Evolutionary conservation across 2,797 vertebrate species (phyloP), one percentile per base, ranked within the genome.

Genomic region (Urophycis tenuis): DNA sequence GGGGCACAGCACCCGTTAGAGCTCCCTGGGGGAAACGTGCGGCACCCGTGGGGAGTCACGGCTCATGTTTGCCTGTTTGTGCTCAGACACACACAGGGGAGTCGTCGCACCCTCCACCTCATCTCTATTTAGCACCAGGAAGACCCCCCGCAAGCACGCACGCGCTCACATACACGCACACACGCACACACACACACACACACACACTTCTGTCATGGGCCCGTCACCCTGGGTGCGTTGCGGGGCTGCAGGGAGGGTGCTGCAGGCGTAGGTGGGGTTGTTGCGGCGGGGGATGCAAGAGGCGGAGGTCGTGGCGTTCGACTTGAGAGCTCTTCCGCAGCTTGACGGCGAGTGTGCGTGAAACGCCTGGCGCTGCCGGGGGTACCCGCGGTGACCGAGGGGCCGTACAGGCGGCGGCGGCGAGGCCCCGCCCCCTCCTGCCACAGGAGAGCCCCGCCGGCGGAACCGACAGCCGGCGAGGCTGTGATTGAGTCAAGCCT

Each of bases 1-100:
- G n/a, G n/a, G 87, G 78, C 77, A 90, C 77, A 87, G 60, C 60
- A 67, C 60, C 60, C 60, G 29, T 67, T 67, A 67, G 60, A 67
- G 60, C 60, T 60, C 25, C 60, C 53, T n/a, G 10, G 53, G 53
- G 10, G 53, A n/a, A 25, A 7, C 53, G 2, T n/a, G 10, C 53
- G 10, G 53, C 53, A 60, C 53, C 53, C 53, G n/a, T 60, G 5
- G 22, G 53, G 53, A n/a, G 60, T 29, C 4, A 29, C n/a, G 29
- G 25, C 2, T 67, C n/a, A 60, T 60, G 53, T 60, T 17, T 17
- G 15, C 41, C 49, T 22, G 19, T 0, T 9, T 22, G 19, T 22
- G 19, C 2, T 7, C 49, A 22, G n/a, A 22, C 19, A 7, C 19
- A 22, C 9, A n/a, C n/a, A 7, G 22, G 45, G 45, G 1, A 60